phyloP scores from a whole-genome alignment of 2,797 vertebrate species.

The Vultur gryphus region DNA sequence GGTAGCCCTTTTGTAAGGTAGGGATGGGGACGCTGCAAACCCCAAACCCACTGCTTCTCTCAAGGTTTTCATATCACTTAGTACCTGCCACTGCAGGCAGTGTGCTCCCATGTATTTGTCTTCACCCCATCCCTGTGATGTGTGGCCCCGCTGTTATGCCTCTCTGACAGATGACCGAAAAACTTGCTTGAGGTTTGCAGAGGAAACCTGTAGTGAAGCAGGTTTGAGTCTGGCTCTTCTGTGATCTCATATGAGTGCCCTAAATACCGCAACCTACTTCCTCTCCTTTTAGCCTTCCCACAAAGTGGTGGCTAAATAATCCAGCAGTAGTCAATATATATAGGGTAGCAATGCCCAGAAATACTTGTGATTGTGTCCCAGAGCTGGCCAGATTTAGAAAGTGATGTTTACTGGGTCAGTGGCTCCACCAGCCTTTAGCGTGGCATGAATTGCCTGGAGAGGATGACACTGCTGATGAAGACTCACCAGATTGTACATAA shows the following conservation, averaged over 20 bases:
- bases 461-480: neutral
- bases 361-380: neutral
- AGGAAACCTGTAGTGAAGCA: neutral
- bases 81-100: neutral
- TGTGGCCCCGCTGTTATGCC: neutral
- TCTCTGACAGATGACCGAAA: neutral
- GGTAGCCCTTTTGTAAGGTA: neutral
- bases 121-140: neutral
- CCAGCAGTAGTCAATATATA: neutral
- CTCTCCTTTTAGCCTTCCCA: neutral
- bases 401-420: neutral
- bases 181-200: neutral
- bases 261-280: neutral
- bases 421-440: neutral
- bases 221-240: neutral
- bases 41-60: neutral
- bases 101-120: neutral
- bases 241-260: rapidly evolving
- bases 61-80: neutral
- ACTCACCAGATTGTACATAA: neutral
- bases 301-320: neutral
- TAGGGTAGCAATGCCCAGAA: neutral
- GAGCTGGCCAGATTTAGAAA: neutral
- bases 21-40: neutral
- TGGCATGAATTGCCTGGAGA: neutral